Evolutionary conservation across 1,140 invertebrate genomes (phyloP).

Genomic region (Rhopalosiphum maidis): DNA sequence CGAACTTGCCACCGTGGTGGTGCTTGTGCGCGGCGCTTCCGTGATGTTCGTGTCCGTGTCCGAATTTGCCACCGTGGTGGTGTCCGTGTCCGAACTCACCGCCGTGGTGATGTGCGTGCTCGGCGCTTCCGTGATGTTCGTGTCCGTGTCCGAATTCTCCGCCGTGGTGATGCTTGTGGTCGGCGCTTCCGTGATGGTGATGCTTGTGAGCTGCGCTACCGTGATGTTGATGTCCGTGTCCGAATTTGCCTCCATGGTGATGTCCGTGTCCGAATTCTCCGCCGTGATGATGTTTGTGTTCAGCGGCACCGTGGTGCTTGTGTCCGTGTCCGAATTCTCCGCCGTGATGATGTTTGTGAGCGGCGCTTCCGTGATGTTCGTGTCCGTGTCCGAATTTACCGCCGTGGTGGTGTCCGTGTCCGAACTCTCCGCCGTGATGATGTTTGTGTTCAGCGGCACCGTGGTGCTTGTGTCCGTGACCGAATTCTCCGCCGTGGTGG

Average conservation of each 20-base stretch:
- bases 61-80: conserved; percentile 58
- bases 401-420: conserved; percentile 58
- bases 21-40: conserved; percentile 57
- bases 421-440: conserved; percentile 58
- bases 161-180: conserved; percentile 57
- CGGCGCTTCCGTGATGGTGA: conserved; percentile 50
- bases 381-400: conserved; percentile 57
- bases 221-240: conserved; percentile 57
- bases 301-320: conserved; percentile 51
- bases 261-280: conserved; percentile 56
- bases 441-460: conserved; percentile 57
- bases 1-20: conserved; percentile 57
- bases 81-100: conserved; percentile 58
- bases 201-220: conserved; percentile 58
- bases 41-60: conserved; percentile 58
- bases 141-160: conserved; percentile 59
- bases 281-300: conserved; percentile 55
- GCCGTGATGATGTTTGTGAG: conserved; percentile 57
- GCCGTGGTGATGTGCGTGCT: conserved; percentile 53
- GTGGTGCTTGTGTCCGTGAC: conserved; percentile 58
- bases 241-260: conserved; percentile 56
- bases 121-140: conserved; percentile 57
- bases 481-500: conserved; percentile 56
- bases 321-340: conserved; percentile 58
- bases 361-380: conserved; percentile 56